These are phyloP conservation scores for Synanthedon tipuliformis DNA, from an alignment of 2,888 invertebrate genomes.

Conservation along the genomic window DNA sequence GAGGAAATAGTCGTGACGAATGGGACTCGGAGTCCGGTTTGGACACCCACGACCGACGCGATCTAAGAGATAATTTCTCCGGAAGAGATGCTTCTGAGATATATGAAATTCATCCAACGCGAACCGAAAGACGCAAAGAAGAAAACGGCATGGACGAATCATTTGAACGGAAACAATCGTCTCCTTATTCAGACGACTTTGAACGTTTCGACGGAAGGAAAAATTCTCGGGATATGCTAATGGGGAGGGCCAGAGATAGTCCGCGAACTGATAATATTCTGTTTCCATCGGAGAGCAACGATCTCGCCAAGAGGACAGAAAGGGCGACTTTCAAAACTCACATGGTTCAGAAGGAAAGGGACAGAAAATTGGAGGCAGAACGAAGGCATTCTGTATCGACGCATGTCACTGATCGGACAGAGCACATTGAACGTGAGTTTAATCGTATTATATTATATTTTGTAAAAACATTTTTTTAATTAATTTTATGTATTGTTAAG, in stretches of 20 bases:
- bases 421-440: slow-evolving; percentile 61
- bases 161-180: slow-evolving; percentile 48
- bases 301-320: slow-evolving; percentile 47
- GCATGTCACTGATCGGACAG: slow-evolving; percentile 77
- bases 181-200: slow-evolving; percentile 53
- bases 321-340: slow-evolving; percentile 80
- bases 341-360: slow-evolving; percentile 76
- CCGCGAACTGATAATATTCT: slow-evolving; percentile 53
- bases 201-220: slow-evolving; percentile 60
- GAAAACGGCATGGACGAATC: slow-evolving; percentile 44
- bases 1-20: slow-evolving; percentile 40
- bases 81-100: slow-evolving; percentile 60
- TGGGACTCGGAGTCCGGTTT: slow-evolving; percentile 62
- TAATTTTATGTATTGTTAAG: slow-evolving; percentile 14
- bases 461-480: neutral
- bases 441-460: neutral
- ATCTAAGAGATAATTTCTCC: slow-evolving; percentile 46
- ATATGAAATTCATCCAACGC: slow-evolving; percentile 53
- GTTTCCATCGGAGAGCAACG: slow-evolving; percentile 38
- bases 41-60: slow-evolving; percentile 35
- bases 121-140: slow-evolving; percentile 44
- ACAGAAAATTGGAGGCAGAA: slow-evolving; percentile 74
- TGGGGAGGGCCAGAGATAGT: slow-evolving; percentile 54
- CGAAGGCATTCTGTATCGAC: slow-evolving; percentile 82
- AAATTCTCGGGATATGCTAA: slow-evolving; percentile 63